A percentile compares a stretch with the other conserved stretches of the same genome.
These are phyloP conservation scores for Dasysyrphus tricinctus DNA, from an alignment of 2,888 invertebrate species.

Conservation along the genomic window DNA sequence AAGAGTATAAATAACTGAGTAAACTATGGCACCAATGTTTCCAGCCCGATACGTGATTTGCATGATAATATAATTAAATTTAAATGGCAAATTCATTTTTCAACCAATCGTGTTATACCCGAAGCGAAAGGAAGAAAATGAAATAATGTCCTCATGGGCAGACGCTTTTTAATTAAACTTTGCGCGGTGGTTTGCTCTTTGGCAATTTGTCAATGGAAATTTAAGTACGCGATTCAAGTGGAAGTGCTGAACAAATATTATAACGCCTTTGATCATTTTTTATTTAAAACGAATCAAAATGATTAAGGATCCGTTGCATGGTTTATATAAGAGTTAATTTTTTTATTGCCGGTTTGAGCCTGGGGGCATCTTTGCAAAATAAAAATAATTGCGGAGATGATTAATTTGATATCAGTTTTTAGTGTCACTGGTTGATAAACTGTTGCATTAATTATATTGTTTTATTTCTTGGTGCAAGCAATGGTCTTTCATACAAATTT, in stretches of 20 bases:
- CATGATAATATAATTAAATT: constrained; percentile 36
- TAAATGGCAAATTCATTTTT: constrained; percentile 19
- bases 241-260: constrained; percentile 41
- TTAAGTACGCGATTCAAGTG: constrained; percentile 19
- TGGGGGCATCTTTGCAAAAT: not conserved
- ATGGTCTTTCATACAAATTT: too few relatives aligned
- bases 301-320: not conserved
- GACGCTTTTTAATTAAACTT: constrained; percentile 15
- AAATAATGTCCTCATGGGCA: not conserved
- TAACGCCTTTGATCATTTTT: constrained; percentile 35
- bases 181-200: not conserved
- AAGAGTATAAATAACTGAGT: constrained; percentile 63
- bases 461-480: not conserved
- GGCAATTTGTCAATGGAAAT: constrained; percentile 54
- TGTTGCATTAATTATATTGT: not conserved
- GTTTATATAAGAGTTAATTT: not conserved
- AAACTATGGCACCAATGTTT: constrained; percentile 50
- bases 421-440: constrained; percentile 10
- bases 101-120: not conserved
- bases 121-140: not conserved
- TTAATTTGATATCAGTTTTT: constrained; percentile 31
- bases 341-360: not conserved
- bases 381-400: constrained; percentile 4
- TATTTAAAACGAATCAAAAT: not conserved
- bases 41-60: constrained; percentile 40